Conservation (phyloP, 2,797 vertebrate species). For the Fistularia tabacaria region DNA sequence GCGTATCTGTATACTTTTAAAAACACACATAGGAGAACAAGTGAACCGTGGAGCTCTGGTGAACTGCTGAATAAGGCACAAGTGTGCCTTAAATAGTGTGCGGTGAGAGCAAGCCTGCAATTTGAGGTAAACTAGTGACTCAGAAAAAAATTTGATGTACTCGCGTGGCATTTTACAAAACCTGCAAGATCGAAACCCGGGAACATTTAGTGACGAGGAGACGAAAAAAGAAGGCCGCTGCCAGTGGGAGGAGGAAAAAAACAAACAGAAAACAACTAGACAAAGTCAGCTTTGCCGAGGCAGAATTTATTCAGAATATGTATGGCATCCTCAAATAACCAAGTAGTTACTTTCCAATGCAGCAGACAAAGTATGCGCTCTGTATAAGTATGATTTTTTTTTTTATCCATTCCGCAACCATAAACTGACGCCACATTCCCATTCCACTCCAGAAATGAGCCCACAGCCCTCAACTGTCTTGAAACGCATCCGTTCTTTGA, state of each 20-base stretch:
- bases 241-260: conserved; percentile 4
- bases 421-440: conserved; percentile 42
- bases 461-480: conserved; percentile 28
- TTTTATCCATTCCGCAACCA: conserved; percentile 25
- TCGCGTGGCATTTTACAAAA: conserved; percentile 35
- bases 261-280: conserved; percentile 8
- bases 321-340: conserved; percentile 20
- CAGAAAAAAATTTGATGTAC: conserved; percentile 51
- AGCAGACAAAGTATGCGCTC: conserved; percentile 21
- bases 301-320: conserved; percentile 33
- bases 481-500: conserved; percentile 24
- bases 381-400: conserved; percentile 13
- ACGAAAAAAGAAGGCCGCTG: conserved; percentile 18
- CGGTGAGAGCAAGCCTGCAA: conserved; percentile 29
- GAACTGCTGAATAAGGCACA: conserved; percentile 21
- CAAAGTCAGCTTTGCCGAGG: conserved; percentile 22
- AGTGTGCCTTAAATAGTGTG: conserved; percentile 22
- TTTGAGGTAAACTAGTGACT: conserved; percentile 55
- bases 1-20: too few species aligned
- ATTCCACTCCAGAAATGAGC: conserved; percentile 14
- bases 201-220: conserved; percentile 22
- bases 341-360: conserved; percentile 41
- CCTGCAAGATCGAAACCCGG: conserved; percentile 41
- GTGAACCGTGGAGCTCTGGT: conserved; percentile 1
- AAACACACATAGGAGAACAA: conserved; percentile 1